Conservation (phyloP, 2,797 vertebrate species). For the Atherinosoma microstoma region DNA sequence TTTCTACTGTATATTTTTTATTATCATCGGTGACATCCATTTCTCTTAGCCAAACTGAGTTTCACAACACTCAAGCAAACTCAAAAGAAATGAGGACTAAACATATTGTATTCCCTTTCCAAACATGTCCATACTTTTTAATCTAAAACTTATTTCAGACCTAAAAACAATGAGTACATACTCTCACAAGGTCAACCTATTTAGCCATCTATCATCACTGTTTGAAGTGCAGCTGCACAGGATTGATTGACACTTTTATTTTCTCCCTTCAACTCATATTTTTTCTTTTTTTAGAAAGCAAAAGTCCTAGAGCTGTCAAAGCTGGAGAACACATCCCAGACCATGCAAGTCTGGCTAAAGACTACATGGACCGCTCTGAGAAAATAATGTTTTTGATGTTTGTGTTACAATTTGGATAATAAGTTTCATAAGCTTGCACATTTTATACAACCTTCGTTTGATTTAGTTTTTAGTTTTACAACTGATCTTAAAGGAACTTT, state of each 20-base stretch:
- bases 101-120: conserved; percentile 1
- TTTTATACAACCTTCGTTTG: neutral
- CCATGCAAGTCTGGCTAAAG: conserved; percentile 17
- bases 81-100: neutral
- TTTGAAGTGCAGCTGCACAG: conserved; percentile 16
- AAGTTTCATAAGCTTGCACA: neutral
- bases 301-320: conserved; percentile 31
- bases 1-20: neutral
- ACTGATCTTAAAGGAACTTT: neutral
- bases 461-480: neutral
- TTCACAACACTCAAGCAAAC: neutral
- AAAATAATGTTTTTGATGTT: neutral
- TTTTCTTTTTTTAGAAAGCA: conserved; percentile 15
- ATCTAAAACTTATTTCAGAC: conserved; percentile 10
- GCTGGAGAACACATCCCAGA: conserved; percentile 21
- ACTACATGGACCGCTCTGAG: neutral
- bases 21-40: neutral
- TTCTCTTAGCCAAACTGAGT: neutral
- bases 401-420: neutral
- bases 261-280: conserved; percentile 8
- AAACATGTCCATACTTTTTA: conserved; percentile 1
- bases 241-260: conserved; percentile 14
- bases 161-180: conserved; percentile 11
- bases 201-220: conserved; percentile 29
- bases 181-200: conserved; percentile 13